Conservation (phyloP, 2,113 vertebrate species). For the Eupsittula cactorum region DNA sequence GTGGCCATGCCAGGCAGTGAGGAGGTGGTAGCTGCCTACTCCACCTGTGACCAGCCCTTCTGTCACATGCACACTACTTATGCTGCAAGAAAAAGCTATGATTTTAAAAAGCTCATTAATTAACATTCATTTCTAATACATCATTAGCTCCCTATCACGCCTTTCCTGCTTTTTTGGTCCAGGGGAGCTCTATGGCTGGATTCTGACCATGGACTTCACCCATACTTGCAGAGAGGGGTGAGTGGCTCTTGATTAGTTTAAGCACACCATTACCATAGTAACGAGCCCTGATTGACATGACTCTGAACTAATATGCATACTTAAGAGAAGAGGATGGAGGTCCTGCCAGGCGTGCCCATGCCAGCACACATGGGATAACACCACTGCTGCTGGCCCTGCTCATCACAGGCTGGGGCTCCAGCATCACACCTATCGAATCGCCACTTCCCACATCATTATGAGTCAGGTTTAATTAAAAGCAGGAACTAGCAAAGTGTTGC, state of each 20-base stretch:
- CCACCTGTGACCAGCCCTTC: not conserved
- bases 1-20: not conserved
- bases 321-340: not conserved
- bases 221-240: not conserved
- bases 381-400: fast-evolving
- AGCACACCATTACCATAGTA: not conserved
- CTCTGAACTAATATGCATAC: not conserved
- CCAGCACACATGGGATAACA: not conserved
- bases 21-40: not conserved
- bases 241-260: not conserved
- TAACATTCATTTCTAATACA: not conserved
- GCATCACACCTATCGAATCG: not conserved
- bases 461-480: slow-evolving; percentile 43
- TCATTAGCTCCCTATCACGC: not conserved
- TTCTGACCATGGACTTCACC: fast-evolving
- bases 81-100: not conserved
- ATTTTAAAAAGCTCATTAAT: not conserved
- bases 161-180: not conserved
- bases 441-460: fast-evolving
- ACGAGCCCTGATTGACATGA: not conserved
- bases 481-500: slow-evolving; percentile 18
- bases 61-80: not conserved
- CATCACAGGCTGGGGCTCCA: not conserved
- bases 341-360: not conserved
- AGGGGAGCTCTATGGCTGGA: not conserved